Evolutionary conservation across 1,140 invertebrate genomes (phyloP), one percentile per base, ranked within the genome.

Genomic region (Mycetomoellerius zeteki): DNA sequence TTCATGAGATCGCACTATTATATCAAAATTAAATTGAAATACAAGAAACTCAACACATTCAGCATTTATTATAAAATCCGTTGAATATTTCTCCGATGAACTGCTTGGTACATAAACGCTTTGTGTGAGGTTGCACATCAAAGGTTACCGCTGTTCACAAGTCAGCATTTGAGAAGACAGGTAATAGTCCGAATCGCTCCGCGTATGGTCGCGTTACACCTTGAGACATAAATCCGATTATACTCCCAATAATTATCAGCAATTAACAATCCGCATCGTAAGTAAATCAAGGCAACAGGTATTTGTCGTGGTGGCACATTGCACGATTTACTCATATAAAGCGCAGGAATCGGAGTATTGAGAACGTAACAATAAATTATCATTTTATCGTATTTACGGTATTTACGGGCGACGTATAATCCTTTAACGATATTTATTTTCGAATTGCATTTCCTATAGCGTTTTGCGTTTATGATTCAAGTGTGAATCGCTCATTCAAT

Each of bases 221-320:
- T 69, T 69, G 65, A 69, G 65, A 69, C 65, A 19, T 21, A 37
- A 50, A 24, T 2, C 14, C n/a, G 14, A 69, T 69, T 69, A 69
- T 69, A 69, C 50, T 19, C 21, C 21, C 12, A 24, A 24, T 8
- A 69, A 69, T 69, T 14, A 50, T 50, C 21, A 16, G 19, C 21
- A 16, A 50, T 69, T 69, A 69, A 50, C 14, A 47, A 24, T 69
- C 37, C 37, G 2, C 37, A n/a, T 16, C 47, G 27, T 69, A 69
- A 69, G 21, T 69, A 14, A 43, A 69, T 27, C 21, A 69, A 69
- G 65, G 65, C 65, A 69, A 69, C 65, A 69, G 37, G 37, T 69
- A 69, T 69, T 69, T 69, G 37, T 50, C 21, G n/a, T 7, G 43
- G 65, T 37, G 33, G 33, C 33, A 10, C 21, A 69, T 12, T 69